Evolutionary conservation across 2,113 vertebrate species (phyloP).

Genomic region (Gadus chalcogrammus): DNA sequence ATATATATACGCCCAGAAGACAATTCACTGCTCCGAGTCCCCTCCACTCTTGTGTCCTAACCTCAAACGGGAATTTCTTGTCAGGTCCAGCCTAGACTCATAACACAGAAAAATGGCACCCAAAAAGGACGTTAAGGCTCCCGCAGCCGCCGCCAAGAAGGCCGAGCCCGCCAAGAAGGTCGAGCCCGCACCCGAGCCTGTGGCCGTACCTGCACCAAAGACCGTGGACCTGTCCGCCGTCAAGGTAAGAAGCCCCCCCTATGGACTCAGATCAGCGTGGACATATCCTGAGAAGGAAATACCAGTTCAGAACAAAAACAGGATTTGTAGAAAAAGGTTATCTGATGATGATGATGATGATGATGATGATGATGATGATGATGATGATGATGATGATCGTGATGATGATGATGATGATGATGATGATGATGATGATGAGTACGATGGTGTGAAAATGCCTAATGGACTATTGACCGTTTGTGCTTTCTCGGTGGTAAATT

Average conservation of each 20-base stretch:
- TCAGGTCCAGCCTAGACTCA: conserved; percentile 22
- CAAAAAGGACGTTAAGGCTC: conserved; percentile 76
- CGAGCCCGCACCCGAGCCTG: conserved; percentile 51
- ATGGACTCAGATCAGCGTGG: too few species aligned
- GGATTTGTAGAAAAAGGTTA: too few species aligned
- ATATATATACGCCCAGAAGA: conserved; percentile 73
- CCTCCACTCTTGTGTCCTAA: conserved; percentile 67
- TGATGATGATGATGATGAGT: too few species aligned
- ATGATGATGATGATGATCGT: too few species aligned
- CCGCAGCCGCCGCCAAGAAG: conserved; percentile 59
- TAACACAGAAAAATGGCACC: conserved; percentile 71
- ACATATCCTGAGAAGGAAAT: too few species aligned
- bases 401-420: too few species aligned
- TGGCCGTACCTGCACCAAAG: conserved; percentile 37
- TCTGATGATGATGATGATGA: too few species aligned
- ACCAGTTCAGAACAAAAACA: too few species aligned
- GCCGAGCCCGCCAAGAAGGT: conserved; percentile 62
- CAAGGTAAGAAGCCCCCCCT: conserved; percentile 61
- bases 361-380: too few species aligned
- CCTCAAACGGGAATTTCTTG: conserved; percentile 57
- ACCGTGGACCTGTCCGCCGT: conserved; percentile 69
- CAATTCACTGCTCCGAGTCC: conserved; percentile 63
- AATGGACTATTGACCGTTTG: too few species aligned
- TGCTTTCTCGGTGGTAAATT: too few species aligned
- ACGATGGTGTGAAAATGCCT: too few species aligned